Evolutionary conservation across 2,888 invertebrate genomes (phyloP).

Genomic region (Papilio elwesi): DNA sequence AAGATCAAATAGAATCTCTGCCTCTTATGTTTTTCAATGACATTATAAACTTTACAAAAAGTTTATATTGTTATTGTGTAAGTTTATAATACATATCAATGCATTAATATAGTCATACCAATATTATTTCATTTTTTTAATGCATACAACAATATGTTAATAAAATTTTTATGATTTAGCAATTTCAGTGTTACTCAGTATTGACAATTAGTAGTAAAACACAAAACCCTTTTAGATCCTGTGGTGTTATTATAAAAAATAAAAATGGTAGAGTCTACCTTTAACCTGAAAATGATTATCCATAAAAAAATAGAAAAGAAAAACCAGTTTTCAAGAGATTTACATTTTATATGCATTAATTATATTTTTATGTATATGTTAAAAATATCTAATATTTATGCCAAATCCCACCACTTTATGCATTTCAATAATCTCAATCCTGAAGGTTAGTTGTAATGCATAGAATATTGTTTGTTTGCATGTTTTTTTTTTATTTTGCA

Average conservation of each 20-base stretch:
- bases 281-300: neutral
- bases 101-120: neutral
- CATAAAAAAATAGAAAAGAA: neutral
- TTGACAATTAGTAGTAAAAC: neutral
- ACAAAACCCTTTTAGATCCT: neutral
- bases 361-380: neutral
- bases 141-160: neutral
- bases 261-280: neutral
- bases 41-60: neutral
- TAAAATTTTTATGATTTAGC: neutral
- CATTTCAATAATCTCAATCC: neutral
- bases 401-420: slow-evolving; percentile 15
- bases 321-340: neutral
- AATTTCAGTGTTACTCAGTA: neutral
- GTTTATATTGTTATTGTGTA: too few species aligned
- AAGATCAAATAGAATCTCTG: neutral
- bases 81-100: slow-evolving; percentile 15
- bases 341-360: slow-evolving; percentile 1
- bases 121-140: neutral
- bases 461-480: slow-evolving; percentile 6
- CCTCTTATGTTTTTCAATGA: neutral
- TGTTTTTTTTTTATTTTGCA: neutral
- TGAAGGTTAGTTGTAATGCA: slow-evolving; percentile 4
- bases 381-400: slow-evolving; percentile 6
- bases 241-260: neutral